A percentile compares a stretch with the other conserved stretches of the same genome.
Conservation (phyloP, 2,113 vertebrate genomes). For the Eulacestoma nigropectus region DNA sequence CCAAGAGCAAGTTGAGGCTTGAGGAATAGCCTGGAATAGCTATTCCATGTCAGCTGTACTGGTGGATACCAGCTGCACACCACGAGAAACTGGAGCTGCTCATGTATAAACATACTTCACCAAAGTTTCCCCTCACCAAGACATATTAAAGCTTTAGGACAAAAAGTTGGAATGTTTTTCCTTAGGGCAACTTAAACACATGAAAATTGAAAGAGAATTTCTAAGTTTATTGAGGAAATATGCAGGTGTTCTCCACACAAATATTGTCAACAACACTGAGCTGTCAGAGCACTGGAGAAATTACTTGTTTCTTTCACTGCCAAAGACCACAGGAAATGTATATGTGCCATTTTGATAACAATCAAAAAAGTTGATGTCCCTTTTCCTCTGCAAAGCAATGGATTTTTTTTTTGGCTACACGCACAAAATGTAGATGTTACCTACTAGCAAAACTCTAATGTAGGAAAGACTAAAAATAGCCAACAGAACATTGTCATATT, state of each 20-base stretch:
- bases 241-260: background rate
- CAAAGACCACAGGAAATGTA: background rate
- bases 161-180: background rate
- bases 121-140: background rate
- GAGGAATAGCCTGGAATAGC: background rate
- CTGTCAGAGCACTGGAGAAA: background rate
- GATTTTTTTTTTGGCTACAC: background rate
- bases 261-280: background rate
- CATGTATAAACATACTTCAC: background rate
- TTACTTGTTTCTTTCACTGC: background rate
- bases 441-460: background rate
- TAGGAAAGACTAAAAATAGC: background rate
- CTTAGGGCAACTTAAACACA: background rate
- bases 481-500: background rate
- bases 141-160: background rate
- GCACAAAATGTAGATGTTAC: background rate
- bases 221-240: background rate
- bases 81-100: background rate
- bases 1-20: background rate
- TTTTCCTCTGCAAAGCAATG: background rate
- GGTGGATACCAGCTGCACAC: background rate
- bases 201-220: background rate
- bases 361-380: background rate
- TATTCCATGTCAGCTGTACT: background rate
- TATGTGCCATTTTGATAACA: background rate